A percentile compares a stretch with the other conserved stretches of the same genome.
These are phyloP conservation scores for Platichthys stellatus DNA, from an alignment of 2,113 vertebrate species.

Conservation along the genomic window DNA sequence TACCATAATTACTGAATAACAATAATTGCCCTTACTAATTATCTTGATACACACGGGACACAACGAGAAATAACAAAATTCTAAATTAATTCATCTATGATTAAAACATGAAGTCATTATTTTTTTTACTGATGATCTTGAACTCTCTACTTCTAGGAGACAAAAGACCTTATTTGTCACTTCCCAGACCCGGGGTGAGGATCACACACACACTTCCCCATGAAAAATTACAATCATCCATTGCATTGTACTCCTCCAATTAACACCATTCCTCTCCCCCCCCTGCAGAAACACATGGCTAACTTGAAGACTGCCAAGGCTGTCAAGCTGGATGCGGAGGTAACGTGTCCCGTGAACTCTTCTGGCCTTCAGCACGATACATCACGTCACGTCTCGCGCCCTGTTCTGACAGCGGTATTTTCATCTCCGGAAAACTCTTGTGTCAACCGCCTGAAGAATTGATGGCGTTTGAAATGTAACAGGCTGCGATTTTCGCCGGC, in stretches of 20 bases:
- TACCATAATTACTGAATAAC: conserved; percentile 20
- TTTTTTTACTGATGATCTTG: conserved; percentile 30
- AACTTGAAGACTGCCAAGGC: conserved; percentile 92
- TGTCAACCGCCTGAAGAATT: conserved; percentile 51
- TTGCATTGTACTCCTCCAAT: conserved; percentile 27
- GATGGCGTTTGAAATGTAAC: conserved; percentile 52
- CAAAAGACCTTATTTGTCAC: conserved; percentile 93
- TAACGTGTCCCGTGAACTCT: conserved; percentile 65
- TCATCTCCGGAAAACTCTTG: conserved; percentile 50
- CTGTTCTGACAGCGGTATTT: conserved; percentile 49
- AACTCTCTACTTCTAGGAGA: conserved; percentile 86
- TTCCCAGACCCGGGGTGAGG: conserved; percentile 96
- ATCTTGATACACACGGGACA: neutral
- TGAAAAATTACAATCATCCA: conserved; percentile 32
- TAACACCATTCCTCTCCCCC: conserved; percentile 25
- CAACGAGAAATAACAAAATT: neutral
- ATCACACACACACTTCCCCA: conserved; percentile 22
- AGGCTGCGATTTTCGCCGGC: conserved; percentile 23
- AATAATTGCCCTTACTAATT: conserved; percentile 5
- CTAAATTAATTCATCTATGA: neutral
- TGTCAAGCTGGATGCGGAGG: conserved; percentile 93
- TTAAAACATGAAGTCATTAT: neutral
- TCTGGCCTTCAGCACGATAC: conserved; percentile 38
- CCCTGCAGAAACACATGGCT: conserved; percentile 88
- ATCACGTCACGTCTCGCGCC: conserved; percentile 42